Evolutionary conservation across 53 echinoderm and acorn worm genomes (phyloP).

Genomic region (Echinarachnius parma): DNA sequence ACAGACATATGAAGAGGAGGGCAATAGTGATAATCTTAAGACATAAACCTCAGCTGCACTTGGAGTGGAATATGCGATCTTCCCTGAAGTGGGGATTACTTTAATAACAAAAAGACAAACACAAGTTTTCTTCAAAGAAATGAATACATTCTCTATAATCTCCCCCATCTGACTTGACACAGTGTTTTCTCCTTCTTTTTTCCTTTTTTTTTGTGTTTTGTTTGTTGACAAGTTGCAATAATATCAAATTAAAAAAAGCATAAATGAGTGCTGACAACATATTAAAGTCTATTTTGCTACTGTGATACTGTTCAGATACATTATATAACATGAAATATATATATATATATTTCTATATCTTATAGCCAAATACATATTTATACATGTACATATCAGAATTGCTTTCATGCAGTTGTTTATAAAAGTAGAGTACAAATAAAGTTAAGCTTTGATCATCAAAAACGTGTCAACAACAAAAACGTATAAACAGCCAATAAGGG

Average conservation of each 20-base stretch:
- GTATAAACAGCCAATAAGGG: constrained; percentile 32
- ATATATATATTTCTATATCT: constrained; percentile 40
- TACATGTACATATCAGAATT: constrained; percentile 45
- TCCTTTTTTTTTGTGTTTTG: not conserved
- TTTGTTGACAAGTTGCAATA: not conserved
- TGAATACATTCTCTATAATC: constrained; percentile 37
- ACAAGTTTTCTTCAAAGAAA: constrained; percentile 28
- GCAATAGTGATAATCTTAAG: constrained; percentile 32
- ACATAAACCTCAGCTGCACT: constrained; percentile 51
- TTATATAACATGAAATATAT: constrained; percentile 37
- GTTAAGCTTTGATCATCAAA: constrained; percentile 41
- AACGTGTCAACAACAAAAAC: constrained; percentile 12
- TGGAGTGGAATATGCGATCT: constrained; percentile 43
- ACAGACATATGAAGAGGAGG: too few relatives aligned
- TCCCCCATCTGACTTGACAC: not conserved
- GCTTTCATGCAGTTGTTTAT: constrained; percentile 23
- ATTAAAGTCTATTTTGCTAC: too few relatives aligned
- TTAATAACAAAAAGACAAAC: constrained; percentile 32
- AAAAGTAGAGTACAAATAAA: constrained; percentile 45
- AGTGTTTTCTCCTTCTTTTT: constrained; percentile 5
- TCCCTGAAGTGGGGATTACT: constrained; percentile 30
- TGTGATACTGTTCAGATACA: not conserved
- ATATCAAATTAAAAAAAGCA: constrained; percentile 40
- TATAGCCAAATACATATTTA: constrained; percentile 51
- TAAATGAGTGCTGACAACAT: constrained; percentile 27